Evolutionary conservation across 2,797 vertebrate species (phyloP).

Genomic region (Schizopygopsis pylzovi): DNA sequence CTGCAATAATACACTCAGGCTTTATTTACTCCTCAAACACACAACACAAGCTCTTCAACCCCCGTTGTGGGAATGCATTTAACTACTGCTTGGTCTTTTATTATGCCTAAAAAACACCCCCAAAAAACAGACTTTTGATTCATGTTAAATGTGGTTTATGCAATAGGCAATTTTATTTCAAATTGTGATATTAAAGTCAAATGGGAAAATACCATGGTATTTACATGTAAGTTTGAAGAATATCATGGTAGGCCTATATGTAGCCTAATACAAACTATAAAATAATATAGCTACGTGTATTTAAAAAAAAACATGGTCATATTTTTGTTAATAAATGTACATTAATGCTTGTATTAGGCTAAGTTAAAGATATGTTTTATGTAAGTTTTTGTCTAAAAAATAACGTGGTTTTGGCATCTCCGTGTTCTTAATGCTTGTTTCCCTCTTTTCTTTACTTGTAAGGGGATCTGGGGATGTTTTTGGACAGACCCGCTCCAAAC

Average conservation of each 20-base stretch:
- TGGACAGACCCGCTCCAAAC: constrained; percentile 23
- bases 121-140: constrained; percentile 12
- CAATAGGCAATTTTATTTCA: neutral
- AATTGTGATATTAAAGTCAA: neutral
- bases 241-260: neutral
- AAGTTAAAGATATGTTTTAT: neutral
- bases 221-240: neutral
- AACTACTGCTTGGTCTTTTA: neutral
- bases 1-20: neutral
- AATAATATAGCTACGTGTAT: neutral
- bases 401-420: neutral
- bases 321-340: neutral
- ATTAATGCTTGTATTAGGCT: neutral
- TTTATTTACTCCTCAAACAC: constrained; percentile 34
- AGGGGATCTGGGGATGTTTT: constrained; percentile 1
- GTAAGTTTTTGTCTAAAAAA: neutral
- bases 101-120: neutral
- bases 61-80: constrained; percentile 3
- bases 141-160: constrained; percentile 17
- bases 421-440: neutral
- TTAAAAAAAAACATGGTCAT: neutral
- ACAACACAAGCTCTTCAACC: neutral
- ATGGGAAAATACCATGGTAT: neutral
- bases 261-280: neutral
- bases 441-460: neutral